These are phyloP conservation scores for Ganaspis sp. DNA, from an alignment of 1,140 invertebrate genomes.

Conservation along the genomic window DNA sequence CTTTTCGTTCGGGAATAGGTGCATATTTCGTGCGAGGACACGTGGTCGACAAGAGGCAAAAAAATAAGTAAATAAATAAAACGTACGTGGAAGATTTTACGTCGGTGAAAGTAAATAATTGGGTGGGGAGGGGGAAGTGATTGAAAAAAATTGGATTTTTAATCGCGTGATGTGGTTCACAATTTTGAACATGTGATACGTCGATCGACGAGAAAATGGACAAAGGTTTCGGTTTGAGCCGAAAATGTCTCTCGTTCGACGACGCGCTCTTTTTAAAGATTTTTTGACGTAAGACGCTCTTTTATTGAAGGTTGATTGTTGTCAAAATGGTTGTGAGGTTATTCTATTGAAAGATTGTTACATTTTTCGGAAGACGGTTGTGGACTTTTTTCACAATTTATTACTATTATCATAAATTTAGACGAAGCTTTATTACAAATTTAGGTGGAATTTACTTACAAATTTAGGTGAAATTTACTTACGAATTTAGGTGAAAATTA, in stretches of 20 bases:
- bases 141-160: conserved; percentile 6
- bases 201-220: conserved; percentile 50
- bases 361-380: conserved; percentile 42
- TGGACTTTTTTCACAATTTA: conserved; percentile 16
- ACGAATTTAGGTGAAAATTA: background rate
- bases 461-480: background rate
- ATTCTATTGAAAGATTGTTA: conserved; percentile 70
- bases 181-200: conserved; percentile 73
- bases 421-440: background rate
- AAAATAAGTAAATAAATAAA: background rate
- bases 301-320: conserved; percentile 75
- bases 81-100: conserved; percentile 15
- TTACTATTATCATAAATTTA: background rate
- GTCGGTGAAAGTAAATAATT: conserved; percentile 13
- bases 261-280: conserved; percentile 67
- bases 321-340: conserved; percentile 76
- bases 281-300: conserved; percentile 68
- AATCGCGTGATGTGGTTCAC: conserved; percentile 56
- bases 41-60: conserved; percentile 37
- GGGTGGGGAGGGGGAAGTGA: background rate
- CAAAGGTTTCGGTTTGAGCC: conserved; percentile 37
- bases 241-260: conserved; percentile 39
- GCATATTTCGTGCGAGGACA: conserved; percentile 47
- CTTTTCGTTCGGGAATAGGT: conserved; percentile 33
- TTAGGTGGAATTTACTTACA: background rate